phyloP scores from a whole-genome alignment of 2,888 invertebrate species.

The Kryphioiulus occultus region DNA sequence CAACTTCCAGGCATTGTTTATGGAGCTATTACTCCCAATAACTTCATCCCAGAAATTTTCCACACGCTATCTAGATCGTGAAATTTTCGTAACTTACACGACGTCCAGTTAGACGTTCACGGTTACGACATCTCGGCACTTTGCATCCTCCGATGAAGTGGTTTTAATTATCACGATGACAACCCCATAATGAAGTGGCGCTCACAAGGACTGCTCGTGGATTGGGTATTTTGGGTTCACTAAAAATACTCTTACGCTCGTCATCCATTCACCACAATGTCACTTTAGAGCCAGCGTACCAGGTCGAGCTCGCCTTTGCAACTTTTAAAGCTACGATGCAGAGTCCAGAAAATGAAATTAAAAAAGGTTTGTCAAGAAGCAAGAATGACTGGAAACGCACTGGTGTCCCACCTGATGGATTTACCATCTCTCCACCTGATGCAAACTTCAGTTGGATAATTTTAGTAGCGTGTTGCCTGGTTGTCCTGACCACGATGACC shows the following conservation, averaged over 20 bases:
- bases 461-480: neutral
- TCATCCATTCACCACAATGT: neutral
- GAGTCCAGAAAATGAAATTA: neutral
- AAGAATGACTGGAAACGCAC: constrained; percentile 19
- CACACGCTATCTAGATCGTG: neutral
- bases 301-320: constrained; percentile 1
- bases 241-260: neutral
- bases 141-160: constrained; percentile 10
- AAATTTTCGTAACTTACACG: neutral
- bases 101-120: neutral
- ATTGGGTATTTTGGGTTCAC: constrained; percentile 8
- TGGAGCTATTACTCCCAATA: neutral
- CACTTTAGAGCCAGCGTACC: neutral
- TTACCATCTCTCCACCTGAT: neutral
- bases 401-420: constrained; percentile 16
- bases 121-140: neutral
- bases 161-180: neutral
- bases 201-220: constrained; percentile 6
- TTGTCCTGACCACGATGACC: neutral
- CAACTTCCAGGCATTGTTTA: neutral
- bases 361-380: neutral
- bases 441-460: neutral
- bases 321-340: neutral
- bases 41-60: neutral
- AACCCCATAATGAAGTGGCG: neutral